phyloP scores from a whole-genome alignment of 2,888 invertebrate species.

The Ramazzottius varieornatus region DNA sequence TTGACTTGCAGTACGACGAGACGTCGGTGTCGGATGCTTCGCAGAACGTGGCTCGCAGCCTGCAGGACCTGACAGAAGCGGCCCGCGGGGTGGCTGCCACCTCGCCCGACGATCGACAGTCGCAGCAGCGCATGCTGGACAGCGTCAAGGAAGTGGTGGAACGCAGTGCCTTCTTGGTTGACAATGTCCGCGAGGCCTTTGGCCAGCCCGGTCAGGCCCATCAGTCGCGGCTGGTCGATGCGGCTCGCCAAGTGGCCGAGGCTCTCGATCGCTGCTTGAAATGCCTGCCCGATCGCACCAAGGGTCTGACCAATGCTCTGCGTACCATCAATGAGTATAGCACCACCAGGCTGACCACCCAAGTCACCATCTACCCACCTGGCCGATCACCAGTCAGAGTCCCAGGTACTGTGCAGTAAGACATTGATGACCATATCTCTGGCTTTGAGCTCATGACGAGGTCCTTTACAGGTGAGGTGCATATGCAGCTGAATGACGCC shows the following conservation, averaged over 20 bases:
- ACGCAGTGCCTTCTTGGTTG: constrained; percentile 46
- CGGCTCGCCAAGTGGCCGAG: constrained; percentile 33
- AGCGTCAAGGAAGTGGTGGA: constrained; percentile 49
- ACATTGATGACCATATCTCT: no score
- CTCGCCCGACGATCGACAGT: constrained; percentile 30
- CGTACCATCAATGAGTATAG: no score
- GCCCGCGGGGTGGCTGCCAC: constrained; percentile 52
- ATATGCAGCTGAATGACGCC: constrained; percentile 53
- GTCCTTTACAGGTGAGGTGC: no score
- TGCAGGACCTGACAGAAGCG: constrained; percentile 43
- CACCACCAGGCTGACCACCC: no score
- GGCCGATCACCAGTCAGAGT: no score
- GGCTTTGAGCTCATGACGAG: no score
- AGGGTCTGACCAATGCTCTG: background rate
- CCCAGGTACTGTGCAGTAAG: no score
- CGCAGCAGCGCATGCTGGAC: constrained; percentile 27
- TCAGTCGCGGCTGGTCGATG: constrained; percentile 36
- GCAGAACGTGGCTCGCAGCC: constrained; percentile 45
- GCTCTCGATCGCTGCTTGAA: constrained; percentile 44
- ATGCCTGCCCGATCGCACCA: constrained; percentile 62
- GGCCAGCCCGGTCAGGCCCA: constrained; percentile 36
- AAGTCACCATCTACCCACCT: no score
- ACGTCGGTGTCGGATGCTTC: constrained; percentile 53
- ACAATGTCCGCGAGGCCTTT: constrained; percentile 50
- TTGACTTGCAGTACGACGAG: constrained; percentile 33